Evolutionary conservation across 2,888 invertebrate species (phyloP).

Genomic region (Pheosia tremula): DNA sequence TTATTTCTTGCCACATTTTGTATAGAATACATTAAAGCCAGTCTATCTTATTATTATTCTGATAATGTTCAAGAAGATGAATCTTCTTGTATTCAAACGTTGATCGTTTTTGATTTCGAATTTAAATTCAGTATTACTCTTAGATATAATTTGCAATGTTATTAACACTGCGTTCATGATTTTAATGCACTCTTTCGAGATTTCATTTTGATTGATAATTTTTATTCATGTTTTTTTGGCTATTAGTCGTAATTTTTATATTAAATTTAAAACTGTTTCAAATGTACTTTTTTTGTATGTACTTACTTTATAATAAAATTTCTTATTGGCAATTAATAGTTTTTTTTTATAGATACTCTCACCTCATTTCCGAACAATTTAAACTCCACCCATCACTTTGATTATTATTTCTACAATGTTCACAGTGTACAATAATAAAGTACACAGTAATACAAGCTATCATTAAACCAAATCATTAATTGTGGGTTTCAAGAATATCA

Average conservation of each 20-base stretch:
- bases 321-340: slow-evolving; percentile 59
- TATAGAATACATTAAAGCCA: slow-evolving; percentile 43
- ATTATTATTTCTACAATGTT: no score
- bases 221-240: slow-evolving; percentile 46
- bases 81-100: slow-evolving; percentile 30
- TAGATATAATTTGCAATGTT: slow-evolving; percentile 42
- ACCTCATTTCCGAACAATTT: no score
- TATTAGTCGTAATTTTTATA: slow-evolving; percentile 45
- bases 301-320: slow-evolving; percentile 67
- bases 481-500: no score
- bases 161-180: slow-evolving; percentile 34
- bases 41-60: slow-evolving; percentile 54
- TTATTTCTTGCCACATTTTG: slow-evolving; percentile 32
- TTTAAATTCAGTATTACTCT: slow-evolving; percentile 50
- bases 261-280: slow-evolving; percentile 41
- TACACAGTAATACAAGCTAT: no score
- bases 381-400: no score
- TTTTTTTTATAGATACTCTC: slow-evolving; percentile 14
- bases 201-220: slow-evolving; percentile 37
- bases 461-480: no score
- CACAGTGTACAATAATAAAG: no score
- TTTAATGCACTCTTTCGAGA: slow-evolving; percentile 32
- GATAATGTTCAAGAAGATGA: slow-evolving; percentile 44
- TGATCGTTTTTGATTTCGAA: slow-evolving; percentile 31
- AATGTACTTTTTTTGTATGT: slow-evolving; percentile 69